These are phyloP conservation scores for Halocynthia aurantium DNA, from an alignment of 23 tunicate genomes.

Conservation along the genomic window DNA sequence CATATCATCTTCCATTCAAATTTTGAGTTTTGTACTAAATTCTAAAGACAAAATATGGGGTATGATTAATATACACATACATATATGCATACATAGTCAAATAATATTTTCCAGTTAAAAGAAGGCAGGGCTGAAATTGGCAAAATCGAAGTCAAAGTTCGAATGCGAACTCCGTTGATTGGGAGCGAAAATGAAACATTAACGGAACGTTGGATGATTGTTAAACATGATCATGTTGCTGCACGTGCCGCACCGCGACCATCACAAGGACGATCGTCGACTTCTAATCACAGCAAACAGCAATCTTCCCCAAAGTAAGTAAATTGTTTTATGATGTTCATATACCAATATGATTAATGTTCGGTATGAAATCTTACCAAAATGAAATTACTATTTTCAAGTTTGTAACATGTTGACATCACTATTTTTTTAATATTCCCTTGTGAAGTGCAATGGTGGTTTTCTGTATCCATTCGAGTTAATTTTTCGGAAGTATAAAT, in stretches of 20 bases:
- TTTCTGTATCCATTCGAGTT: too few species aligned
- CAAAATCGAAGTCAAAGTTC: constrained; percentile 64
- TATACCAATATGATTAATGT: background rate
- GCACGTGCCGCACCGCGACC: constrained; percentile 7
- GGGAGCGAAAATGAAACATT: constrained; percentile 48
- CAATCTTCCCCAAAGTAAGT: constrained; percentile 10
- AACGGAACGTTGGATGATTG: constrained; percentile 56
- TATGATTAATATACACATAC: too few species aligned
- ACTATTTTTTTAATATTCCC: too few species aligned
- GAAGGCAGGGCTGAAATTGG: constrained; percentile 67
- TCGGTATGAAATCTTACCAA: too few species aligned
- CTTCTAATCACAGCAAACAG: background rate
- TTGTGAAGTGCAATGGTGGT: too few species aligned
- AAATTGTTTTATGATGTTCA: background rate
- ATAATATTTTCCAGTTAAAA: constrained; percentile 34
- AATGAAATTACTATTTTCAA: too few species aligned
- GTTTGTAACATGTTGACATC: too few species aligned
- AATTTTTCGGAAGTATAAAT: too few species aligned
- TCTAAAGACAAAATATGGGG: too few species aligned
- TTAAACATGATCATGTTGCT: constrained; percentile 58
- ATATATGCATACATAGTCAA: too few species aligned
- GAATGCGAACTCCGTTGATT: constrained; percentile 64
- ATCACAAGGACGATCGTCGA: background rate
- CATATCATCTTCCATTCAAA: too few species aligned
- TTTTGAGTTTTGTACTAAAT: too few species aligned